These are phyloP conservation scores for Aldrovandia affinis DNA, from an alignment of 2,797 vertebrate species.

Conservation along the genomic window DNA sequence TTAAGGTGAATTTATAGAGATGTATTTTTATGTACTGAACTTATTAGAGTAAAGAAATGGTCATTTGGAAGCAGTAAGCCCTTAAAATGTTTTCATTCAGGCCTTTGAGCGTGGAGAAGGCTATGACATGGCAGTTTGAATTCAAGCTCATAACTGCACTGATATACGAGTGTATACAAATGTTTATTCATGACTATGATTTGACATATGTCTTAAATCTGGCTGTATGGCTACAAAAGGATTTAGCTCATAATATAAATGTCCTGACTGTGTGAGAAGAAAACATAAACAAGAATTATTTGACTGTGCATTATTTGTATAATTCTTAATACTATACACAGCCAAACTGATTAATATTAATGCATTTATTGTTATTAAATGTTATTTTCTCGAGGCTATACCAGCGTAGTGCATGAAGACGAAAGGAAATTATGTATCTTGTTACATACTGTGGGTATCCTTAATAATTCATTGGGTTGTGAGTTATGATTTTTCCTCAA, in stretches of 20 bases:
- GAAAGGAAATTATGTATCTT: constrained; percentile 65
- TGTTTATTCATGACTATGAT: neutral
- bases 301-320: neutral
- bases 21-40: too few relatives aligned
- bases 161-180: neutral
- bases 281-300: constrained; percentile 68
- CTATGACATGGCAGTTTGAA: neutral
- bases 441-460: constrained; percentile 51
- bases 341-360: constrained; percentile 68
- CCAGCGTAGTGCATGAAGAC: constrained; percentile 57
- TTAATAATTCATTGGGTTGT: constrained; percentile 81
- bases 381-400: constrained; percentile 60
- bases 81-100: neutral
- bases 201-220: neutral
- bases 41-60: neutral
- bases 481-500: constrained; percentile 77
- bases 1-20: too few relatives aligned
- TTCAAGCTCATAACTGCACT: neutral
- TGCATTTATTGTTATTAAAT: constrained; percentile 68
- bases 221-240: neutral
- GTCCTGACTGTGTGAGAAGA: constrained; percentile 72
- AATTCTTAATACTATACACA: constrained; percentile 58
- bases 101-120: neutral
- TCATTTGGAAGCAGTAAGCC: neutral
- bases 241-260: neutral